phyloP scores from a whole-genome alignment of 2,888 invertebrate species.

The Tenthredo amoena region DNA sequence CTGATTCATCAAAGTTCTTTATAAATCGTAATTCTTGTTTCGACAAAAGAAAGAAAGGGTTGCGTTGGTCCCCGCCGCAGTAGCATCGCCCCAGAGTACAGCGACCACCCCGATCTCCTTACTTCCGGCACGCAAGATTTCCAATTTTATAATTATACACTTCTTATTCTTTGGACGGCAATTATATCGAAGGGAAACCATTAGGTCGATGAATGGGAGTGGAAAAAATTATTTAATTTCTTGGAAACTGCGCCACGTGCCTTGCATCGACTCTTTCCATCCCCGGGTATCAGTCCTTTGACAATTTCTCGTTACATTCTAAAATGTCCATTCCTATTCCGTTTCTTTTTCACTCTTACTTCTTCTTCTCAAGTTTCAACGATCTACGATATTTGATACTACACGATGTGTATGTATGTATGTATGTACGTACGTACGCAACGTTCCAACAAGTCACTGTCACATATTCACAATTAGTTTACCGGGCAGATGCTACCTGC shows the following conservation, averaged over 20 bases:
- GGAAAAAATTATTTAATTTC: slow-evolving; percentile 39
- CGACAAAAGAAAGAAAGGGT: slow-evolving; percentile 60
- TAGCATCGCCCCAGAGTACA: background rate
- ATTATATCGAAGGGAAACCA: slow-evolving; percentile 50
- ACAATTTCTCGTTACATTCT: background rate
- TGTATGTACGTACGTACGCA: no score
- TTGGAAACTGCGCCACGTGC: slow-evolving; percentile 9
- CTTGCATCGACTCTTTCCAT: background rate
- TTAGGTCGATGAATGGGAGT: slow-evolving; percentile 19
- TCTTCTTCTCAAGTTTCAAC: slow-evolving; percentile 28
- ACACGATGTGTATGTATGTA: no score
- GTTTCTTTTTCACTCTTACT: slow-evolving; percentile 21
- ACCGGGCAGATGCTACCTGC: slow-evolving; percentile 37
- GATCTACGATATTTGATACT: background rate
- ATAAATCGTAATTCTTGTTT: slow-evolving; percentile 64
- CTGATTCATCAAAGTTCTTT: slow-evolving; percentile 65
- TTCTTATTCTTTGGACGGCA: slow-evolving; percentile 37
- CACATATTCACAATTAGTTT: slow-evolving; percentile 8
- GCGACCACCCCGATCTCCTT: slow-evolving; percentile 19
- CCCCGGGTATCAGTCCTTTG: background rate
- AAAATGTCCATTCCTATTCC: background rate
- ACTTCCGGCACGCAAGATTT: slow-evolving; percentile 65
- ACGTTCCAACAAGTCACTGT: background rate
- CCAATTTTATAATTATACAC: slow-evolving; percentile 67
- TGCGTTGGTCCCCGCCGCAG: slow-evolving; percentile 45